phyloP scores from a whole-genome alignment of 2,888 invertebrate genomes.

The Mamestra brassicae region DNA sequence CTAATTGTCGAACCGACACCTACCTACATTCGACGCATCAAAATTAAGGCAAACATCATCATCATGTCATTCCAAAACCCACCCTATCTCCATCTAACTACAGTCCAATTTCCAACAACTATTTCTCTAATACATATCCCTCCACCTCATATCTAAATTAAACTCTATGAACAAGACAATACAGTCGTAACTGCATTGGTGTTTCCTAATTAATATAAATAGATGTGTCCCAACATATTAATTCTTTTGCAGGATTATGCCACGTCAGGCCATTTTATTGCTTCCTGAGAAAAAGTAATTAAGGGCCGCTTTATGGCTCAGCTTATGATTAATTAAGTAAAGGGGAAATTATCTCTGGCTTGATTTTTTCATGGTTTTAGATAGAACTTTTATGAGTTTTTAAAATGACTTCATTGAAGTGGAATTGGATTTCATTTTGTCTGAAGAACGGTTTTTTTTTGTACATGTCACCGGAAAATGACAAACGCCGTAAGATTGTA shows the following conservation, averaged over 20 bases:
- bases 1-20: slow-evolving; percentile 53
- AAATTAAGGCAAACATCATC: slow-evolving; percentile 37
- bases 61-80: neutral
- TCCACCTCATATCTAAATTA: slow-evolving; percentile 9
- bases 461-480: too few relatives aligned
- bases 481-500: too few relatives aligned
- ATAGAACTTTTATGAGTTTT: neutral
- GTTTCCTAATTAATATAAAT: slow-evolving; percentile 36
- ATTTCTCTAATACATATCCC: neutral
- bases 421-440: neutral
- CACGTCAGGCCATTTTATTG: slow-evolving; percentile 58
- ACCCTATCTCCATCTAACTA: neutral
- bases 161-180: neutral
- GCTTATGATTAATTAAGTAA: slow-evolving; percentile 47
- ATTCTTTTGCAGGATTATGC: slow-evolving; percentile 54
- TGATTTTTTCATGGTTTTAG: slow-evolving; percentile 12
- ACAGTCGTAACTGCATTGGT: slow-evolving; percentile 28
- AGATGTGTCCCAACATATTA: slow-evolving; percentile 53
- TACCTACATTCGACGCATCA: slow-evolving; percentile 42
- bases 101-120: slow-evolving; percentile 20
- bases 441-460: too few relatives aligned
- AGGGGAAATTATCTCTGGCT: slow-evolving; percentile 7
- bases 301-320: slow-evolving; percentile 49
- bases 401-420: slow-evolving; percentile 13
- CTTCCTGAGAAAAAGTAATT: slow-evolving; percentile 67